phyloP scores from a whole-genome alignment of 92 coral and sea anemone species.

The Muricea muricata region DNA sequence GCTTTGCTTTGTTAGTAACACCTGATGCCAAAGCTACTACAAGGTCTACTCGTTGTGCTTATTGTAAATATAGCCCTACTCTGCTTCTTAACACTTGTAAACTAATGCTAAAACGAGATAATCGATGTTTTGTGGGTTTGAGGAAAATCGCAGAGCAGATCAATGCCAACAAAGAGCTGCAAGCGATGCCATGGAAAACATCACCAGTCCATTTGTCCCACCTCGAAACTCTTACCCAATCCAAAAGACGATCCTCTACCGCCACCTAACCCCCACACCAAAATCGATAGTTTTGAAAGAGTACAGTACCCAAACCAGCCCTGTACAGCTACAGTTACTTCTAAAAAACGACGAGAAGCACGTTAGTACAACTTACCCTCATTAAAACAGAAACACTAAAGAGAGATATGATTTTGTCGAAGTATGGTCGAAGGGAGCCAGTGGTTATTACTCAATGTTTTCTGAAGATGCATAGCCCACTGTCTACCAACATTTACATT shows the following conservation, averaged over 20 bases:
- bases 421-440: background rate
- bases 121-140: conserved; percentile 62
- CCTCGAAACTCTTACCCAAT: background rate
- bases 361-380: conserved; percentile 20
- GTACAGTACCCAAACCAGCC: background rate
- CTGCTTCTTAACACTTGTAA: conserved; percentile 56
- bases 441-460: background rate
- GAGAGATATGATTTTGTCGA: conserved; percentile 21
- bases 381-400: conserved; percentile 44
- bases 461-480: no score
- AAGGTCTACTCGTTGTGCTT: background rate
- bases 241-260: no score
- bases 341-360: background rate
- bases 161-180: conserved; percentile 63
- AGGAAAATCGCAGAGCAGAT: conserved; percentile 38
- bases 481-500: no score
- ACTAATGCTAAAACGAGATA: conserved; percentile 35
- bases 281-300: background rate
- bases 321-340: background rate
- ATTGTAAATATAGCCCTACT: conserved; percentile 53
- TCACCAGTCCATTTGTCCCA: conserved; percentile 66
- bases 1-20: conserved; percentile 25
- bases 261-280: background rate
- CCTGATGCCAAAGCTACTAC: background rate
- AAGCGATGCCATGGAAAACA: conserved; percentile 60